A percentile compares a stretch with the other conserved stretches of the same genome.
These are phyloP conservation scores for Symphodus melops DNA, from an alignment of 2,113 vertebrate species.

Conservation along the genomic window DNA sequence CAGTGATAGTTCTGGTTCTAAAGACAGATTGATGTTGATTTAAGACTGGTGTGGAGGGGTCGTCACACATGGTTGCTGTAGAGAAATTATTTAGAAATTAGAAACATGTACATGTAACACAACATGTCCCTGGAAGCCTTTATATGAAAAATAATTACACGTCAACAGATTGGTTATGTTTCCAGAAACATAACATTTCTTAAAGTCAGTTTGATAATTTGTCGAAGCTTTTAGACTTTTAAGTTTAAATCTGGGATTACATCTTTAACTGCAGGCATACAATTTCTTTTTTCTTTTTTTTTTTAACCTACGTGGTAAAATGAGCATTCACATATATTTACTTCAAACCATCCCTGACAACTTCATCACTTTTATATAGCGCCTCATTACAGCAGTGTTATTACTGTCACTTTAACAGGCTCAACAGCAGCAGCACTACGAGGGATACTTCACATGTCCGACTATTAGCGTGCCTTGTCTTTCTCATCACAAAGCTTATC, in stretches of 20 bases:
- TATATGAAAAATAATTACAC: neutral
- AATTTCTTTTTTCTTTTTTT: neutral
- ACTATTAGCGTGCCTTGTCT: slow-evolving; percentile 15
- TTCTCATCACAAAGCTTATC: slow-evolving; percentile 39
- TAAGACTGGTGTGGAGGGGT: too few relatives aligned
- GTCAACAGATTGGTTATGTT: neutral
- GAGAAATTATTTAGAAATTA: too few relatives aligned
- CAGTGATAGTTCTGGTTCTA: too few relatives aligned
- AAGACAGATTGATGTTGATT: too few relatives aligned
- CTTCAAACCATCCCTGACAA: slow-evolving; percentile 12
- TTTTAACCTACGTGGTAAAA: neutral
- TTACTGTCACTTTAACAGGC: slow-evolving; percentile 34
- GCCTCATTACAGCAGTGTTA: slow-evolving; percentile 7
- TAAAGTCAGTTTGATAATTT: too few relatives aligned
- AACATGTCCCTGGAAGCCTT: too few relatives aligned
- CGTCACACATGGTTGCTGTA: too few relatives aligned
- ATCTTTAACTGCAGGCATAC: neutral
- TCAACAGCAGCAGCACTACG: slow-evolving; percentile 3
- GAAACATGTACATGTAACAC: too few relatives aligned
- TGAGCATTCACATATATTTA: slow-evolving; percentile 1
- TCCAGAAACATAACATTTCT: too few relatives aligned
- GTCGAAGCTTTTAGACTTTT: neutral
- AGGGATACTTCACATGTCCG: slow-evolving; percentile 26
- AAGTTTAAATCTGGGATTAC: neutral
- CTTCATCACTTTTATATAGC: slow-evolving; percentile 40